These are phyloP conservation scores for Rhizoglyphus robini DNA, from an alignment of 1,140 invertebrate genomes.

Conservation along the genomic window DNA sequence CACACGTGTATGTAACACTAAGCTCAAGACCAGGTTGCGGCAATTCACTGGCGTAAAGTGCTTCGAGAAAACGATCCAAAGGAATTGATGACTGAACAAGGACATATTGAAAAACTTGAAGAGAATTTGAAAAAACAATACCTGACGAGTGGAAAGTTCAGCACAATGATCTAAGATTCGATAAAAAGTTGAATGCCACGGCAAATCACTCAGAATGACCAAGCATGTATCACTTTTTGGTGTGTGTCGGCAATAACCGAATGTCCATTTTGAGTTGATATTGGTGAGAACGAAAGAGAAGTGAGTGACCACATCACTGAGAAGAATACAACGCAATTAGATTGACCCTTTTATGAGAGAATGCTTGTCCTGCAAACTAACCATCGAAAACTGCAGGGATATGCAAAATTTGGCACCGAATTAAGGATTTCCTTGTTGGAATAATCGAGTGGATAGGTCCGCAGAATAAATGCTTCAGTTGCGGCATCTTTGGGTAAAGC, in stretches of 20 bases:
- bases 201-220: conserved; percentile 45
- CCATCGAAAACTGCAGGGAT: conserved; percentile 65
- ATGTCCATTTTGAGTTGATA: conserved; percentile 84
- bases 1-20: conserved; percentile 33
- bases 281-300: conserved; percentile 88
- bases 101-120: not conserved
- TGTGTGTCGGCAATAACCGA: conserved; percentile 85
- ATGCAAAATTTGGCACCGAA: conserved; percentile 66
- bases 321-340: conserved; percentile 12
- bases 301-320: conserved; percentile 55
- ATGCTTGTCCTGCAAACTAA: conserved; percentile 34
- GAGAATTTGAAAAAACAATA: conserved; percentile 13
- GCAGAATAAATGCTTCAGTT: conserved; percentile 49
- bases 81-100: conserved; percentile 27
- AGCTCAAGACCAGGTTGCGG: conserved; percentile 41
- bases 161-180: conserved; percentile 43
- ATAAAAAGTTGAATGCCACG: conserved; percentile 91
- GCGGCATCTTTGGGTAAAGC: not conserved
- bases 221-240: conserved; percentile 42
- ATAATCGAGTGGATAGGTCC: conserved; percentile 58
- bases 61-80: conserved; percentile 48
- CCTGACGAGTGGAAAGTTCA: conserved; percentile 31
- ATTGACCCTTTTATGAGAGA: conserved; percentile 20
- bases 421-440: conserved; percentile 56
- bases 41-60: conserved; percentile 48